These are phyloP conservation scores for Amblyopsis hoosieri DNA, from an alignment of 2,797 vertebrate species.

Conservation along the genomic window DNA sequence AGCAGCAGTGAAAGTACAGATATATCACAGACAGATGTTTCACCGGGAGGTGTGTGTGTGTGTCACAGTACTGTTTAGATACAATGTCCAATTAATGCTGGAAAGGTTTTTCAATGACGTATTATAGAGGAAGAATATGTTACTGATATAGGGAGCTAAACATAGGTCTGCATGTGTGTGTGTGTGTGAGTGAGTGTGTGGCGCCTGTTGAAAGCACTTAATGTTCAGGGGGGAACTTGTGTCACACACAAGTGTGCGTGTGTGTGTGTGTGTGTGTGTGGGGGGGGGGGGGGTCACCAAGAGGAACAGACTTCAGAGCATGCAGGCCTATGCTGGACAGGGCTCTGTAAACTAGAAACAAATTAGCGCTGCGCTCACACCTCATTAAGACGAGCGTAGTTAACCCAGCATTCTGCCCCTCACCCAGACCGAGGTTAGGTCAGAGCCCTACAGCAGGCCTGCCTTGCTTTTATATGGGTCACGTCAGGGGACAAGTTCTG, in stretches of 20 bases:
- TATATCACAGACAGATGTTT: slow-evolving; percentile 6
- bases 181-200: background rate
- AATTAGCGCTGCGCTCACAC: slow-evolving; percentile 61
- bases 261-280: slow-evolving; percentile 9
- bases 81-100: too few species aligned
- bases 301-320: slow-evolving; percentile 41
- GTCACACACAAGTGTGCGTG: slow-evolving; percentile 45
- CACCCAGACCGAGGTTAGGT: slow-evolving; percentile 1
- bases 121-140: too few species aligned
- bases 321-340: slow-evolving; percentile 36
- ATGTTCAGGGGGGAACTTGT: slow-evolving; percentile 30
- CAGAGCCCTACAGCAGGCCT: background rate
- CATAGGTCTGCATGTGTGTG: background rate
- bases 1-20: slow-evolving; percentile 1
- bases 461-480: background rate
- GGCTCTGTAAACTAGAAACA: slow-evolving; percentile 61
- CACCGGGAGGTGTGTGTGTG: background rate
- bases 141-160: too few species aligned
- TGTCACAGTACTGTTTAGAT: background rate
- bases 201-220: slow-evolving; percentile 33
- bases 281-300: slow-evolving; percentile 24
- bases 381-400: slow-evolving; percentile 54
- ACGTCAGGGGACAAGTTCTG: background rate
- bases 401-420: slow-evolving; percentile 20
- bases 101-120: too few species aligned